Conservation (phyloP, 2,113 vertebrate genomes). For the Aldabrachelys gigantea region DNA sequence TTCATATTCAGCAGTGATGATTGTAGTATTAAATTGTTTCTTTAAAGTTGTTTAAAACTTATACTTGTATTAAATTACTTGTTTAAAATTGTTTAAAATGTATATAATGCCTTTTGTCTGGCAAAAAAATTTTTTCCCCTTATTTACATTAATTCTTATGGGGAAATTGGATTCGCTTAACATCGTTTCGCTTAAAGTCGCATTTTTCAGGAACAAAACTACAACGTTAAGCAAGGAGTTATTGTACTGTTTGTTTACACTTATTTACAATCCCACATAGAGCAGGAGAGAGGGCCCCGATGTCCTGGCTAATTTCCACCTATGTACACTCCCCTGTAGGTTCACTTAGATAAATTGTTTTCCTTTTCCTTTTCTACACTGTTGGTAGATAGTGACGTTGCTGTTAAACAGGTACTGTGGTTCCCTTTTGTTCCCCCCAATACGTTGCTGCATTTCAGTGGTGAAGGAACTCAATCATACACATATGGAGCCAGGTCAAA, state of each 20-base stretch:
- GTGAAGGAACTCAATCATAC: background rate
- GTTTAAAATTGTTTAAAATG: too few species aligned
- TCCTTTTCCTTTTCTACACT: constrained; percentile 60
- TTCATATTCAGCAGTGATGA: too few species aligned
- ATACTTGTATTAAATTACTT: too few species aligned
- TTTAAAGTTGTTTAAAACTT: too few species aligned
- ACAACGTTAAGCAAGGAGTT: too few species aligned
- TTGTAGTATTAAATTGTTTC: too few species aligned
- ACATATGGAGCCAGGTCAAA: background rate
- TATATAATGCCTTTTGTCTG: too few species aligned
- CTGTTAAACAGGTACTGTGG: constrained; percentile 30
- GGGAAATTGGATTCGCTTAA: too few species aligned
- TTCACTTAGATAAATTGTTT: constrained; percentile 72
- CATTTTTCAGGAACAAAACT: too few species aligned
- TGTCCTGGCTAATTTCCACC: constrained; percentile 51
- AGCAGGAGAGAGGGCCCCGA: background rate
- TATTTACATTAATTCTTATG: too few species aligned
- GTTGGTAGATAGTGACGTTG: constrained; percentile 53
- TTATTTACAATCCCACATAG: background rate
- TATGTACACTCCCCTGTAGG: constrained; percentile 54
- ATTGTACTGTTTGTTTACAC: background rate
- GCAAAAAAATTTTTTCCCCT: too few species aligned
- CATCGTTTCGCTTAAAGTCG: too few species aligned
- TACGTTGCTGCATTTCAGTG: constrained; percentile 60
- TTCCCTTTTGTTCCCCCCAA: background rate